A percentile compares a stretch with the other conserved stretches of the same genome.
Conservation (phyloP, 2,113 vertebrate genomes). For the Bos javanicus region DNA sequence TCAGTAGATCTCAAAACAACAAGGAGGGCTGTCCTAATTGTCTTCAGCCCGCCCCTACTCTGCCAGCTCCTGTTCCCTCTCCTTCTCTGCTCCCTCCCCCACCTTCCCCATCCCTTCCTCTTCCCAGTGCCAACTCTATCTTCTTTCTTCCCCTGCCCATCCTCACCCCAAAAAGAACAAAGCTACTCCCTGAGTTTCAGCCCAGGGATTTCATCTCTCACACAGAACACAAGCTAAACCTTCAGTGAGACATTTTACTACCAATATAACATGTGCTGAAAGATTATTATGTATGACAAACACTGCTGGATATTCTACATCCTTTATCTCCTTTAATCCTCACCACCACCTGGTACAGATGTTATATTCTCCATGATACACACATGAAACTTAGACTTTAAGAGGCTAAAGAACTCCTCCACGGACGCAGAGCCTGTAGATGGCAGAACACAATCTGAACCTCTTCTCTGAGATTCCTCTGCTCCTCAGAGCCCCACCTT, state of each 20-base stretch:
- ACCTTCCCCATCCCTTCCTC: too few relatives aligned
- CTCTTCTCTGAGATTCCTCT: neutral
- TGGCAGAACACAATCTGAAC: neutral
- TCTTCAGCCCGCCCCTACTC: neutral
- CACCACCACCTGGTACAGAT: neutral
- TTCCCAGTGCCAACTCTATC: neutral
- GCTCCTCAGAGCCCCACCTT: neutral
- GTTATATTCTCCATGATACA: neutral
- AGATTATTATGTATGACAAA: neutral
- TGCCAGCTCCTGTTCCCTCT: neutral
- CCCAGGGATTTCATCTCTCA: neutral
- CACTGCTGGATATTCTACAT: neutral
- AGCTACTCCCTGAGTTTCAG: neutral
- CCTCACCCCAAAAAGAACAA: neutral
- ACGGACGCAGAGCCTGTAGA: neutral
- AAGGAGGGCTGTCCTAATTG: neutral
- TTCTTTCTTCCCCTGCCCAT: too few relatives aligned
- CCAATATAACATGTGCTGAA: neutral
- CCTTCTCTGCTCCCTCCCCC: too few relatives aligned
- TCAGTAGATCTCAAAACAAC: neutral
- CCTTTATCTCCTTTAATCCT: neutral
- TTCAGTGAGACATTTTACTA: neutral
- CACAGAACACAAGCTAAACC: neutral
- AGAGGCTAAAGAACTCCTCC: neutral
- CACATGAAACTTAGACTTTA: neutral